Base-by-base conservation (phyloP, 2,113 vertebrate species). In the Psophia crepitans region DNA sequence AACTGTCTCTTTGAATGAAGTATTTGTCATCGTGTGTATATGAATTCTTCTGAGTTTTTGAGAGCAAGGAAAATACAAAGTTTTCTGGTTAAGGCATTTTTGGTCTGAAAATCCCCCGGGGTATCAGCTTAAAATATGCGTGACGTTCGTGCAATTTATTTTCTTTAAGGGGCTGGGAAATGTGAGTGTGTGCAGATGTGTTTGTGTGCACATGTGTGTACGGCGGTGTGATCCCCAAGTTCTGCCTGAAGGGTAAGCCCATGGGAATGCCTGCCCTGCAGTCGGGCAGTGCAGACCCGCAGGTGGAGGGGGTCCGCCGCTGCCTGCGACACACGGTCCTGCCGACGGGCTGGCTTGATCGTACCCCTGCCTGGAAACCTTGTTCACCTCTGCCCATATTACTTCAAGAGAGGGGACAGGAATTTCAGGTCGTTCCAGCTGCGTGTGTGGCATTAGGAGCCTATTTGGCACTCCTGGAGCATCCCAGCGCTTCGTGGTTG, bases 11-110 rank as follows among this genome's bases (percentile, higher is more conserved):
- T 93, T 94, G 89, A 94, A 94, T 92, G 91, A 94, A 94, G 91
- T 84, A 95, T 94, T 96, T 93, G 87, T 96, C 94, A 94, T 95
- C 87, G 28, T 89, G 96, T 95, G 95, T 93, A 43, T 93, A 94
- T 84, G 94, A 94, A 91, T 95, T 96, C 95, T 92, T 94, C 93
- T 89, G 77, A 93, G 96, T 92, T 96, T 91, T 87, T 96, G 75
- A 96, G 95, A 96, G 88, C 76, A 96, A 95, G 91, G 77, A 95
- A 96, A 97, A 96, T 84, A 93, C 73, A 86, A 76, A 96, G 95
- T 84, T 87, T 96, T 97, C 95, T 96, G 94, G 89, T 94, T 96
- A 83, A 97, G 84, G 91, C 97, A 93, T 95, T 97, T 97, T 89
- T 94, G 81, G 92, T 92, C 81, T 94, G 91, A 93, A 93, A 91